Percentiles rank a stretch among this genome's conserved stretches.
Evolutionary conservation across 2,113 vertebrate species (phyloP).

Genomic region (Chitala chitala): DNA sequence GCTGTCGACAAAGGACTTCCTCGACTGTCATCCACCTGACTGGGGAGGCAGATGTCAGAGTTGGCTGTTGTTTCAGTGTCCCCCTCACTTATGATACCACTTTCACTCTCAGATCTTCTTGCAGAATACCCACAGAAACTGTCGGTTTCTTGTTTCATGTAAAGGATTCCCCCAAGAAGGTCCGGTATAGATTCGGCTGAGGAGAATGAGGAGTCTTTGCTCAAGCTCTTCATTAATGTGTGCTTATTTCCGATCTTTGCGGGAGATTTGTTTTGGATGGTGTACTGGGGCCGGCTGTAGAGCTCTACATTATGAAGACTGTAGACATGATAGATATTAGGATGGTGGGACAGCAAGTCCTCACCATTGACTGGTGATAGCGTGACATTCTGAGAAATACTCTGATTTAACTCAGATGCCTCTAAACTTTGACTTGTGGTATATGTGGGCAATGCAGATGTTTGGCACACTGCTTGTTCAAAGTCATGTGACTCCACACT

Average conservation of each 20-base stretch:
- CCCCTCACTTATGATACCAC: constrained; percentile 84
- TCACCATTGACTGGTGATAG: constrained; percentile 5
- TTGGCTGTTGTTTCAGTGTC: constrained; percentile 73
- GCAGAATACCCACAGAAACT: constrained; percentile 59
- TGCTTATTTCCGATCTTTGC: constrained; percentile 49
- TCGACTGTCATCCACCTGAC: constrained; percentile 47
- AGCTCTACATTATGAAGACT: constrained; percentile 79
- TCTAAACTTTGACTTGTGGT: constrained; percentile 41
- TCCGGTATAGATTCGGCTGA: constrained; percentile 86
- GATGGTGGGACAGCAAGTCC: constrained; percentile 38
- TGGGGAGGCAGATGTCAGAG: constrained; percentile 67
- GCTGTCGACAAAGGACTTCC: constrained; percentile 20
- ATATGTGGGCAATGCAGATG: constrained; percentile 41
- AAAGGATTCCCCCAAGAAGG: constrained; percentile 61
- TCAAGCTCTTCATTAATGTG: constrained; percentile 74
- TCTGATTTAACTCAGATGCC: constrained; percentile 42
- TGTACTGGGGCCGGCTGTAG: constrained; percentile 59
- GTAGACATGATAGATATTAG: constrained; percentile 81
- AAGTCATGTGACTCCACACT: constrained; percentile 63
- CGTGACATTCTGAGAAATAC: neutral
- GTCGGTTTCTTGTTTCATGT: constrained; percentile 42
- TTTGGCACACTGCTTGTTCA: constrained; percentile 54
- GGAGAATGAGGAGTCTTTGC: constrained; percentile 86
- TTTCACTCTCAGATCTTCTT: constrained; percentile 81
- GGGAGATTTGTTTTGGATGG: constrained; percentile 54